Evolutionary conservation across 2,888 invertebrate species (phyloP).

Genomic region (Drosophila monieri): DNA sequence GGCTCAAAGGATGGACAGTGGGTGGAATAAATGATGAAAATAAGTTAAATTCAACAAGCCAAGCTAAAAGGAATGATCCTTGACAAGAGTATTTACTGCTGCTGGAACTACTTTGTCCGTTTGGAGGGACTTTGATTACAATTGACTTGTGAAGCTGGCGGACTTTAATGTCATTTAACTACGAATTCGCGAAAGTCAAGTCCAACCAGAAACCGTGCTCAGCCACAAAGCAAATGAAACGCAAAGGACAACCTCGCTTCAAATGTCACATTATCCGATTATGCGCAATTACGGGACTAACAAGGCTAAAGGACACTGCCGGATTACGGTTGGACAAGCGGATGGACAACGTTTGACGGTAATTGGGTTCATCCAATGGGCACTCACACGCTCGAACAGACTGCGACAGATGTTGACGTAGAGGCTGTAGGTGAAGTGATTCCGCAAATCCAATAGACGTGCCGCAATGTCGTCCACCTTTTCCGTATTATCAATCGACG

Average conservation of each 20-base stretch:
- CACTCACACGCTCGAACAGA: slow-evolving; percentile 93
- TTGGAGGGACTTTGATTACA: background rate
- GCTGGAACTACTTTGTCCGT: background rate
- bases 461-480: slow-evolving; percentile 91
- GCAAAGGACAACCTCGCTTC: slow-evolving; percentile 45
- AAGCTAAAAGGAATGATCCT: too few relatives aligned
- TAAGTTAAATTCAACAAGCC: background rate
- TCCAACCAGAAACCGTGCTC: slow-evolving; percentile 34
- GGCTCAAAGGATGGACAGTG: slow-evolving; percentile 41
- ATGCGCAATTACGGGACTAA: slow-evolving; percentile 60
- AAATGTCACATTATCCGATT: slow-evolving; percentile 68
- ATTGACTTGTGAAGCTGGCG: slow-evolving; percentile 1
- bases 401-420: slow-evolving; percentile 96
- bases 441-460: slow-evolving; percentile 89
- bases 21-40: background rate
- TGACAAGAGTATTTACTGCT: too few relatives aligned
- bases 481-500: slow-evolving; percentile 94
- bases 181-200: slow-evolving; percentile 18
- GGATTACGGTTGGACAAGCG: slow-evolving; percentile 1
- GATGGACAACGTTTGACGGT: slow-evolving; percentile 14
- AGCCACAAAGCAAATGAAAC: slow-evolving; percentile 65
- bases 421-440: slow-evolving; percentile 94
- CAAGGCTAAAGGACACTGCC: slow-evolving; percentile 20
- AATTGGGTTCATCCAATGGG: slow-evolving; percentile 45
- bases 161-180: slow-evolving; percentile 50